A percentile compares a stretch with the other conserved stretches of the same genome.
Evolutionary conservation across 2,888 invertebrate genomes (phyloP).

Genomic region (Erpobdella octoculata): DNA sequence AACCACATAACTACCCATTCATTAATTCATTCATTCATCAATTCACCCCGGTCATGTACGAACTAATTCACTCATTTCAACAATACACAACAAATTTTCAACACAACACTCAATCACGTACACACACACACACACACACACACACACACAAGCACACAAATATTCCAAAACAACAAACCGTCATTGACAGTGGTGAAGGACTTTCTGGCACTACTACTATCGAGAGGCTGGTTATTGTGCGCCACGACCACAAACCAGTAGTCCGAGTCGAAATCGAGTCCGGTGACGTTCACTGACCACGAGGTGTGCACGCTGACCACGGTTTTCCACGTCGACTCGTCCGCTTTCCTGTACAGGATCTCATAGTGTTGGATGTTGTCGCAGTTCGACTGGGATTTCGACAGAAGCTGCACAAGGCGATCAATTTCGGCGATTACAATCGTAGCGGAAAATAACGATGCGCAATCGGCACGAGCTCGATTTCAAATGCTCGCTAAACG

Average conservation of each 20-base stretch:
- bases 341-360: constrained; percentile 28
- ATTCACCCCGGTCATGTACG: no score
- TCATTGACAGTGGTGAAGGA: constrained; percentile 21
- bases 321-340: constrained; percentile 10
- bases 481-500: no score
- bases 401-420: constrained; percentile 24
- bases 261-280: constrained; percentile 25
- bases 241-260: constrained; percentile 33
- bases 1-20: no score
- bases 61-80: no score
- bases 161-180: constrained; percentile 11
- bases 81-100: no score
- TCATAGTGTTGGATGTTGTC: constrained; percentile 35
- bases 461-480: no score
- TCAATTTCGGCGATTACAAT: neutral
- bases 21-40: no score
- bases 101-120: neutral
- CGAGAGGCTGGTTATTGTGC: constrained; percentile 32
- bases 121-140: neutral
- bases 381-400: constrained; percentile 29
- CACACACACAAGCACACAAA: no score
- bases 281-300: constrained; percentile 28
- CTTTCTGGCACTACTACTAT: constrained; percentile 27
- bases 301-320: constrained; percentile 21
- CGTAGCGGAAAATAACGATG: neutral